Percentiles rank a stretch among this genome's conserved stretches.
Conservation (phyloP, 2,113 vertebrate species). For the Manacus vitellinus region DNA sequence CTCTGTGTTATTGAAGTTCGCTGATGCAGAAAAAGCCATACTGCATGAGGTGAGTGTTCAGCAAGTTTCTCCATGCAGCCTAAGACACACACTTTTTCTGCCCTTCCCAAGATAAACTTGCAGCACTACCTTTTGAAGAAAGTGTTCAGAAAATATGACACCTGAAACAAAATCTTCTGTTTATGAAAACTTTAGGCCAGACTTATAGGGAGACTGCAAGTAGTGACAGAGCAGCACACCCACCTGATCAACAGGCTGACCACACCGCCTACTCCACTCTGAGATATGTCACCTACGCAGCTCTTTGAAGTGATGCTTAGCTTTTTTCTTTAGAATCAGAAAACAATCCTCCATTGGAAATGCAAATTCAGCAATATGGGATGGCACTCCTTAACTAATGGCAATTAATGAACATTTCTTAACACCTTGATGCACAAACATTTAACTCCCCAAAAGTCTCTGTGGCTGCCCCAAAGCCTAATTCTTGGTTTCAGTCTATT, state of each 20-base stretch:
- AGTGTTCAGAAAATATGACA: background rate
- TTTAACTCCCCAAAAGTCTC: background rate
- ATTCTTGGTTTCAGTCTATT: background rate
- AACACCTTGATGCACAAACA: background rate
- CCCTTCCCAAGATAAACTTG: background rate
- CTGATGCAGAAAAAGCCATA: background rate
- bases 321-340: background rate
- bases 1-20: background rate
- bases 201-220: background rate
- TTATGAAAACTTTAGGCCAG: background rate
- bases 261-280: rapidly evolving
- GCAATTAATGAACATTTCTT: background rate
- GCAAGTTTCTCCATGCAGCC: background rate
- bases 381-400: background rate
- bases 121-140: background rate
- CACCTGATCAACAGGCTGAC: background rate
- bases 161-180: background rate
- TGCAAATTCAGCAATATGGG: background rate
- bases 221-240: background rate
- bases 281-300: background rate
- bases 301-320: background rate
- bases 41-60: background rate
- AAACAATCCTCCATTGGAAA: background rate
- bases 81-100: background rate
- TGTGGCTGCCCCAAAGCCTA: background rate